A percentile compares a stretch with the other conserved stretches of the same genome.
Conservation (phyloP, 2,888 invertebrate genomes). For the Lycia hirtaria region DNA sequence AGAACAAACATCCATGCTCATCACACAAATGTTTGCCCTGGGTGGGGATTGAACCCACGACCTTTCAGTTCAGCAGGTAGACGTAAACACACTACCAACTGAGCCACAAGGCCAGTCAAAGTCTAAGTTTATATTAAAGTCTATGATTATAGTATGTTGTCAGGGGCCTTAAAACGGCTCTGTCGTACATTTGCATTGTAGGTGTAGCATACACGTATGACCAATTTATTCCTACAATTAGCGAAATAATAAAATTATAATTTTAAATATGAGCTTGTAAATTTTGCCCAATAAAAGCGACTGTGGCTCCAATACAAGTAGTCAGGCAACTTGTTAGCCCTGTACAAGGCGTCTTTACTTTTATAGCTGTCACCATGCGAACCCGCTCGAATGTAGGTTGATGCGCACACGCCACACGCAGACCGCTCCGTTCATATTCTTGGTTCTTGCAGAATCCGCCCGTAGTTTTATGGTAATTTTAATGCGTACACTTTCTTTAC, state of each 20-base stretch:
- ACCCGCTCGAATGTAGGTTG: constrained; percentile 53
- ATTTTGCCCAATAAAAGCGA: background rate
- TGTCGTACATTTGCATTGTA: too few species aligned
- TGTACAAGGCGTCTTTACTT: constrained; percentile 40
- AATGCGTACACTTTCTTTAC: constrained; percentile 34
- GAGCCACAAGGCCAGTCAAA: too few species aligned
- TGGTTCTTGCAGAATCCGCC: constrained; percentile 38
- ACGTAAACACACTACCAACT: too few species aligned
- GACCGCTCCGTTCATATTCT: constrained; percentile 39
- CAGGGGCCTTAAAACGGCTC: too few species aligned
- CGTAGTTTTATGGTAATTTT: constrained; percentile 31
- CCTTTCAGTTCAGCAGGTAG: too few species aligned
- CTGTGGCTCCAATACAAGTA: background rate
- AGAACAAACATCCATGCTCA: too few species aligned
- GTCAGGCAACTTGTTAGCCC: constrained; percentile 11
- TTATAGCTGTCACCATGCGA: constrained; percentile 45
- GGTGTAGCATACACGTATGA: constrained; percentile 3
- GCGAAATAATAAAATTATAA: background rate
- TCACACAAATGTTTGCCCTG: too few species aligned
- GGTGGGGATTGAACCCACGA: too few species aligned
- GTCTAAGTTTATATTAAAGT: too few species aligned
- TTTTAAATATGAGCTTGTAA: background rate
- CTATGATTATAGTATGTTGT: too few species aligned
- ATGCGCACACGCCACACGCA: constrained; percentile 48
- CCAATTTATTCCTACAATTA: background rate